Evolutionary conservation across 2,888 invertebrate species (phyloP).

Genomic region (Sphecodes monilicornis): DNA sequence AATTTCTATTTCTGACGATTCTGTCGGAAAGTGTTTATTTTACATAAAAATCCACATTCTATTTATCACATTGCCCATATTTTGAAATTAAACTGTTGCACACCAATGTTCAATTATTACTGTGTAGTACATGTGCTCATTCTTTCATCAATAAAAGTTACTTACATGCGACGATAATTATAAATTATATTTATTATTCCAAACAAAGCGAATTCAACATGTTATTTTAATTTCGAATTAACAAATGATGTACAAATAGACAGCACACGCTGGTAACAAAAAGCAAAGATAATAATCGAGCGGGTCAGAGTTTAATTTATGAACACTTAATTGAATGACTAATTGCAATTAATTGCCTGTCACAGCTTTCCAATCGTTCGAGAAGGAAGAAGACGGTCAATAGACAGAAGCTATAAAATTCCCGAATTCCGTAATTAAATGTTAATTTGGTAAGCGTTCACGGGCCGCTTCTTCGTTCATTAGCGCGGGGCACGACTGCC

Average conservation of each 20-base stretch:
- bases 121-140: neutral
- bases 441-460: constrained; percentile 37
- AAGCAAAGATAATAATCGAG: neutral
- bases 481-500: constrained; percentile 30
- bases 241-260: neutral
- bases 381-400: neutral
- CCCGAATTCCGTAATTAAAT: constrained; percentile 48
- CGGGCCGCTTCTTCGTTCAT: constrained; percentile 28
- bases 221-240: neutral
- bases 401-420: neutral
- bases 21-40: no score
- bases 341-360: constrained; percentile 34
- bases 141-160: neutral
- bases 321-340: constrained; percentile 31
- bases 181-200: neutral
- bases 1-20: no score
- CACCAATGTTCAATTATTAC: neutral
- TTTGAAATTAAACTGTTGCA: neutral
- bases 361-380: constrained; percentile 1
- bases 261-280: neutral
- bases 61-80: neutral
- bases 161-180: neutral
- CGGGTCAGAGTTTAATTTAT: constrained; percentile 4
- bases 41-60: no score
- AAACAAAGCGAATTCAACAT: neutral